Conservation (phyloP, 2,888 invertebrate genomes). For the Standfussiana lucernea region DNA sequence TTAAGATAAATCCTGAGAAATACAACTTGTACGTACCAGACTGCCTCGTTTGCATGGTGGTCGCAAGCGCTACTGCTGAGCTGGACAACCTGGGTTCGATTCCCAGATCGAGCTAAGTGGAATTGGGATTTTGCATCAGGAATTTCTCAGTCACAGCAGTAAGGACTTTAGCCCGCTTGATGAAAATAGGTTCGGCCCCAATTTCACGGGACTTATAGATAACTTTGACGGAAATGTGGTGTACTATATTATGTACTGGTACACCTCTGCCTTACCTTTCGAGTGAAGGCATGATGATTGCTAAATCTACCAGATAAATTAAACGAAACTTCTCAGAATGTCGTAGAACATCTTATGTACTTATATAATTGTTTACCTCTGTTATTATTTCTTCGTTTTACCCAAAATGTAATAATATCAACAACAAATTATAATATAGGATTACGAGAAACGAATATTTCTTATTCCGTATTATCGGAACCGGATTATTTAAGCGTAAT, state of each 20-base stretch:
- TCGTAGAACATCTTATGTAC: background rate
- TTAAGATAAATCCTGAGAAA: background rate
- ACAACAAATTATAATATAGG: constrained; percentile 11
- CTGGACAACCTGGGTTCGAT: background rate
- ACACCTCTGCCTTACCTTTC: background rate
- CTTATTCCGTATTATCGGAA: constrained; percentile 6
- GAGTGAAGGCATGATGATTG: background rate
- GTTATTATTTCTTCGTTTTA: background rate
- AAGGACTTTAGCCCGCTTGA: background rate
- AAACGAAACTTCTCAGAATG: background rate
- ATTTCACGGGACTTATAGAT: background rate
- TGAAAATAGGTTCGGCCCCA: background rate
- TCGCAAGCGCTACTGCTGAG: background rate
- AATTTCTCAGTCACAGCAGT: background rate
- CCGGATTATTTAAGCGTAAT: constrained; percentile 28
- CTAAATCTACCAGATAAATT: background rate
- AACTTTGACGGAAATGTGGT: background rate
- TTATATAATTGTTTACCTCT: background rate
- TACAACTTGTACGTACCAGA: background rate
- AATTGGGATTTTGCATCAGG: background rate
- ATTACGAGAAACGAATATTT: constrained; percentile 8
- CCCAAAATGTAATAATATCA: background rate
- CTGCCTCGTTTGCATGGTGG: background rate
- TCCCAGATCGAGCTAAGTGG: background rate
- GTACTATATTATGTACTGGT: background rate